Conservation (phyloP, 2,113 vertebrate species). For the Enhydra lutris region DNA sequence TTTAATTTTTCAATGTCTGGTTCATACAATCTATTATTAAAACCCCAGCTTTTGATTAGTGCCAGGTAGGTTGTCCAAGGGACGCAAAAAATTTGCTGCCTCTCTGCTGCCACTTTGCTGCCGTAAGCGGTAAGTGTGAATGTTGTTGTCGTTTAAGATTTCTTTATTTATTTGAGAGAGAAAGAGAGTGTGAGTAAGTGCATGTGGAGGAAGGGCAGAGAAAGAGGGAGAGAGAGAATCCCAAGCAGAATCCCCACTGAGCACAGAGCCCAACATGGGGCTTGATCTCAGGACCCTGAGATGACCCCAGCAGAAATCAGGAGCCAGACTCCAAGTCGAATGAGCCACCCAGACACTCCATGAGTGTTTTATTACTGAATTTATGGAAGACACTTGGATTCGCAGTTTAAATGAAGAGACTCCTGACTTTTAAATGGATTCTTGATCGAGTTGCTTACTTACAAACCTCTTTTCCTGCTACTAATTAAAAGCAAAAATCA, state of each 20-base stretch:
- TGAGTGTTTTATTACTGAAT: neutral
- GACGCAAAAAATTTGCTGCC: neutral
- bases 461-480: neutral
- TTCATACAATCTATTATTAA: neutral
- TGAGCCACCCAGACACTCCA: neutral
- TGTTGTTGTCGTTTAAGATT: neutral
- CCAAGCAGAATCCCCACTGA: neutral
- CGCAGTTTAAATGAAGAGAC: neutral
- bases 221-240: neutral
- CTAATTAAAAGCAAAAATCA: slow-evolving; percentile 11
- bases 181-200: neutral
- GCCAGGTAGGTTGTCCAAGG: neutral
- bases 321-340: neutral
- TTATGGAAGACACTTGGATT: neutral
- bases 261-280: neutral
- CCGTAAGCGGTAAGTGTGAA: neutral
- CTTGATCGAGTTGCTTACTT: neutral
- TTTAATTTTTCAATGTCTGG: neutral
- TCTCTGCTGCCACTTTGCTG: neutral
- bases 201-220: neutral
- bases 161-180: neutral
- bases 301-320: neutral
- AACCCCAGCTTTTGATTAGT: neutral
- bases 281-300: neutral
- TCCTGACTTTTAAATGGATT: slow-evolving; percentile 3